Base-by-base conservation (phyloP, 2,797 vertebrate genomes). In the Bovichtus diacanthus region DNA sequence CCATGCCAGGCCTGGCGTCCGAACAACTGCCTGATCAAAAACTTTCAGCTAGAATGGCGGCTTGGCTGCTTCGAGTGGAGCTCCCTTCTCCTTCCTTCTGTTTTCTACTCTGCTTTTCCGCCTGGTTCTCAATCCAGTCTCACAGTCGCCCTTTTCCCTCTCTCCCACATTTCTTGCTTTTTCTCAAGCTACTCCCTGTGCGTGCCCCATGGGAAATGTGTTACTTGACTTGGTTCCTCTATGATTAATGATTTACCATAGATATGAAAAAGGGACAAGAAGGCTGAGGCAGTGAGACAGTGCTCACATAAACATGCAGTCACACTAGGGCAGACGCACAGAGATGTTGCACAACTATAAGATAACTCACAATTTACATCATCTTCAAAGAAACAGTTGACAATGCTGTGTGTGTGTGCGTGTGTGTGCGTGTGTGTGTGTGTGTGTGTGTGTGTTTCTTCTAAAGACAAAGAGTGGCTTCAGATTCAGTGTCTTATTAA, bases 401-500 rank as follows among this genome's bases (percentile, higher is more conserved):
- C 47, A 62, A 4, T 72, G 54, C 65, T 75, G 58, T 34, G 43
- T 6, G 27, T 31, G 60, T 62, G 25, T 3, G 59, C 62, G 43
- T 46, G 15, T 19, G 15, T 62, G 23, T 74, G 61, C 50, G 60
- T 74, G 64, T 44, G 55, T 62, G 49, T 70, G 50, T 23, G 62
- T 38, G 59, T 19, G 46, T 38, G 55, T 66, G 25, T 53, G 69
- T 70, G 54, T 73, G 70, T 84, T 81, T 70, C 72, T 84, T 47
- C 63, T 61, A 74, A 84, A 87, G 80, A 87, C 84, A 88, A 83
- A 92, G 68, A 82, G 72, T 78, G 80, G 80, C 87, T 66, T 90
- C 87, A 85, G 90, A 92, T 92, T 87, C 74, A 87, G 82, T 90
- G 82, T 90, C 90, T 87, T 90, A 96, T 96, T 95, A 96, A 96